phyloP scores from a whole-genome alignment of 2,797 vertebrate species.

The Danionella dracula region DNA sequence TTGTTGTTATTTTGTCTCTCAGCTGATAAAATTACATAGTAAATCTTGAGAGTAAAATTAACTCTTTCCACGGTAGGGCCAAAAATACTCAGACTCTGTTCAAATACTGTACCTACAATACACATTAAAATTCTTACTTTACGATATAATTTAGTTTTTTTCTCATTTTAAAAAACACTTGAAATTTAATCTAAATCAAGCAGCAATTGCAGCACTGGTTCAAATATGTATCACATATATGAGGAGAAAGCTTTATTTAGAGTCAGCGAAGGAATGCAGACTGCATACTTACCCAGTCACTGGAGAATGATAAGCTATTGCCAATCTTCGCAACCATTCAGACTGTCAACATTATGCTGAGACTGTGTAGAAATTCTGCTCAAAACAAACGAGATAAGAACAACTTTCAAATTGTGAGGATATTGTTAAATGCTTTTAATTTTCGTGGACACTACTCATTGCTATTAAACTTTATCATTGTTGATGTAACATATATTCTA shows the following conservation, averaged over 20 bases:
- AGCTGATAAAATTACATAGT: too few relatives aligned
- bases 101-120: too few relatives aligned
- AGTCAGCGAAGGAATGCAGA: background rate
- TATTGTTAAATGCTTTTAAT: conserved; percentile 14
- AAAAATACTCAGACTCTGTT: too few relatives aligned
- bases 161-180: too few relatives aligned
- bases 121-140: too few relatives aligned
- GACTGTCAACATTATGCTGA: background rate
- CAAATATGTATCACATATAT: too few relatives aligned
- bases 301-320: background rate
- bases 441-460: conserved; percentile 18
- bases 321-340: conserved; percentile 12
- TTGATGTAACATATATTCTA: conserved; percentile 12
- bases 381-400: conserved; percentile 11
- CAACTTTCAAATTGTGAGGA: background rate
- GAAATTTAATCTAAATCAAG: too few relatives aligned
- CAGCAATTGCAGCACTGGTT: too few relatives aligned
- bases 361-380: background rate
- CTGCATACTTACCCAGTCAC: background rate
- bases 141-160: too few relatives aligned
- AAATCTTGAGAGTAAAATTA: too few relatives aligned
- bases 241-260: background rate
- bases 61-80: too few relatives aligned
- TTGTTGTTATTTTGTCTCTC: too few relatives aligned
- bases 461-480: conserved; percentile 13